A percentile compares a stretch with the other conserved stretches of the same genome.
phyloP scores from a whole-genome alignment of 1,140 invertebrate genomes.

The Dysdera silvatica region DNA sequence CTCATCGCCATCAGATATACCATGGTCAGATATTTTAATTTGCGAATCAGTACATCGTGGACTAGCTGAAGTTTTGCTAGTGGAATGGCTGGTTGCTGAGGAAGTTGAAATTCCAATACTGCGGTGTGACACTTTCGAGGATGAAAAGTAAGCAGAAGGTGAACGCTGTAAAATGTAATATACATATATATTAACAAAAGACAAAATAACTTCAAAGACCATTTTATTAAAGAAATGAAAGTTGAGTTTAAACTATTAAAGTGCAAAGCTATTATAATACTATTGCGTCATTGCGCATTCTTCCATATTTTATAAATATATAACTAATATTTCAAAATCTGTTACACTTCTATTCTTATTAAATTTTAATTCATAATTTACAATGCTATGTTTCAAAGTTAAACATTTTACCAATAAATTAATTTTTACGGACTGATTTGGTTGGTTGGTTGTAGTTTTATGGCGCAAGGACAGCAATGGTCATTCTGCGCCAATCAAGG shows the following conservation, averaged over 20 bases:
- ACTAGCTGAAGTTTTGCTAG: conserved; percentile 85
- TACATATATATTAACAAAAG: not conserved
- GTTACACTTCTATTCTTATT: no score
- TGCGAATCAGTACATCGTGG: conserved; percentile 58
- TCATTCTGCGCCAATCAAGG: no score
- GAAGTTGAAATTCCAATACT: conserved; percentile 90
- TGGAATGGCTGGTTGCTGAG: conserved; percentile 85
- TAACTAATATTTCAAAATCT: not conserved
- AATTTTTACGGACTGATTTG: no score
- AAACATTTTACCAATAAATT: no score
- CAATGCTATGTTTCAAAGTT: no score
- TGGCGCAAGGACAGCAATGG: no score
- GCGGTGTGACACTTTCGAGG: conserved; percentile 53
- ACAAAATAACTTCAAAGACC: no score
- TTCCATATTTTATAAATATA: not conserved
- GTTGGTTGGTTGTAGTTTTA: no score
- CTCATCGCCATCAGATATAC: no score
- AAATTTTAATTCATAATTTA: no score
- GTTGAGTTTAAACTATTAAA: no score
- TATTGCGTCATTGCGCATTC: not conserved
- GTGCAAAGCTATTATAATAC: not conserved
- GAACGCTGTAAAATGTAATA: conserved; percentile 52
- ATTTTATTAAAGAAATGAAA: no score
- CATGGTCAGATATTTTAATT: conserved; percentile 15
- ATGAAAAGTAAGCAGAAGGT: conserved; percentile 66